These are phyloP conservation scores for Hydractinia echinata DNA, from an alignment of 30 jellyfish, hydroid and myxozoan genomes.

Conservation along the genomic window DNA sequence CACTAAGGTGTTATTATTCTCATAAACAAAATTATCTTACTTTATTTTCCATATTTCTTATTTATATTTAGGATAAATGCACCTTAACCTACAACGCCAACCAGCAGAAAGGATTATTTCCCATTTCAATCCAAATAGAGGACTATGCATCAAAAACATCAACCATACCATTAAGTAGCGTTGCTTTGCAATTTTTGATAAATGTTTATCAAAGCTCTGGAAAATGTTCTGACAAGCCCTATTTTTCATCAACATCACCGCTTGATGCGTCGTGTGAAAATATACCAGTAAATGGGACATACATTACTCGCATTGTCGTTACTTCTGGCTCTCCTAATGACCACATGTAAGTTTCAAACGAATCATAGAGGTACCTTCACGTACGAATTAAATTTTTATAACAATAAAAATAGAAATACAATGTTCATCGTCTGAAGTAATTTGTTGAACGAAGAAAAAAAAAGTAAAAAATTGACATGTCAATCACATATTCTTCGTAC, in stretches of 20 bases:
- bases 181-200: conserved; percentile 5
- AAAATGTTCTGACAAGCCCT: background rate
- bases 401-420: no score
- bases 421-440: no score
- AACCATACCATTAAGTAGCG: background rate
- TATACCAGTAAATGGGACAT: background rate
- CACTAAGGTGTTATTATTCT: no score
- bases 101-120: background rate
- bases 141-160: conserved; percentile 3
- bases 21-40: background rate
- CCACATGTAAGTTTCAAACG: background rate
- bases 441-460: no score
- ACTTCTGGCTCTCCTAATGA: background rate
- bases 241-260: conserved; percentile 4
- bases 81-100: background rate
- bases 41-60: background rate
- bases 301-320: background rate
- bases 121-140: conserved; percentile 8
- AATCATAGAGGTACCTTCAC: no score
- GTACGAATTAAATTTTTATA: no score
- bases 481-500: no score
- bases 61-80: conserved; percentile 13
- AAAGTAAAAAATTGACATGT: no score
- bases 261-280: background rate
- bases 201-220: conserved; percentile 8